phyloP scores from a whole-genome alignment of 92 coral and sea anemone genomes.

The Epizoanthus scotinus region DNA sequence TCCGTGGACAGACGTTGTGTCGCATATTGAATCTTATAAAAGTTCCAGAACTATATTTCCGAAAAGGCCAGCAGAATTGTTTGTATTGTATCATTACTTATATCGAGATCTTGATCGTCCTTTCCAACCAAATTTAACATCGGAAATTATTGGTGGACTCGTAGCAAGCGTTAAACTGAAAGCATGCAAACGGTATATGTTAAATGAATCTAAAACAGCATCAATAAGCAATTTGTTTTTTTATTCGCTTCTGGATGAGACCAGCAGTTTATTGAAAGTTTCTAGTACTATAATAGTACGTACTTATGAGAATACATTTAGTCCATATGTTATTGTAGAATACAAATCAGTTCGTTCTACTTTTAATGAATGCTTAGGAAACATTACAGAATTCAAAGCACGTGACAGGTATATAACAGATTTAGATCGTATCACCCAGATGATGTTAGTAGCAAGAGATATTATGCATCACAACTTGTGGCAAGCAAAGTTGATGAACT shows the following conservation, averaged over 20 bases:
- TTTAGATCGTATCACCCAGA: no score
- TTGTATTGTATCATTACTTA: slow-evolving; percentile 1
- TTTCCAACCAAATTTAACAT: slow-evolving; percentile 15
- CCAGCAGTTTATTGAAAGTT: not conserved
- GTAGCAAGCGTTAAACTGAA: no score
- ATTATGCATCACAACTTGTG: not conserved
- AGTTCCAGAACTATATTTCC: not conserved
- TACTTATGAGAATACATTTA: no score
- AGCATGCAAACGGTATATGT: no score
- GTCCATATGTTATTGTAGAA: no score
- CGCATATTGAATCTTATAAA: not conserved
- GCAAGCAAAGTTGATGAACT: not conserved
- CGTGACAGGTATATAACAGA: no score
- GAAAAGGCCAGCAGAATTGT: slow-evolving; percentile 1
- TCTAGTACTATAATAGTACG: not conserved
- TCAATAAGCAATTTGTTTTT: no score
- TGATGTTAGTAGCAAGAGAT: not conserved
- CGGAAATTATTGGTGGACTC: no score
- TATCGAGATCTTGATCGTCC: not conserved
- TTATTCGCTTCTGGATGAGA: not conserved
- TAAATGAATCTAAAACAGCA: no score
- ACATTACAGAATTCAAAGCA: no score
- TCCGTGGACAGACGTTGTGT: not conserved
- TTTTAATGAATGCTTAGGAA: no score
- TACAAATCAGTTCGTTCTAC: no score